Conservation (phyloP, 2,888 invertebrate genomes). For the Trachelus stipa region DNA sequence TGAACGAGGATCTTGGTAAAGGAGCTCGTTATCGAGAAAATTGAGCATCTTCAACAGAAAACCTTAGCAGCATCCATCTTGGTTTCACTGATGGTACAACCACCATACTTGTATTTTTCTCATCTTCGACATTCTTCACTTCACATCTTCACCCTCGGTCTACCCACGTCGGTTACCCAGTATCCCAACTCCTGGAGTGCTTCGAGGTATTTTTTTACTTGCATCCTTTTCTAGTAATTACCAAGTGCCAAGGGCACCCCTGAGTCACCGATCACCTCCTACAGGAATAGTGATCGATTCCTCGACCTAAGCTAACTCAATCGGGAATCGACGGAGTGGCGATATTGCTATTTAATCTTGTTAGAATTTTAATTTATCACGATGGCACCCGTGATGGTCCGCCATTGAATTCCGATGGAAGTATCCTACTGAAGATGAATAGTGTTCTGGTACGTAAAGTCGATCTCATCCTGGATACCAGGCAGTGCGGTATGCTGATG, state of each 20-base stretch:
- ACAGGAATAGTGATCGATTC: slow-evolving; percentile 20
- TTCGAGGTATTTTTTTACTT: background rate
- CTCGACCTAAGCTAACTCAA: slow-evolving; percentile 14
- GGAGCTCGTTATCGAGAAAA: slow-evolving; percentile 4
- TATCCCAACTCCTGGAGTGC: background rate
- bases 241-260: slow-evolving; percentile 11
- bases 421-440: background rate
- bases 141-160: background rate
- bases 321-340: slow-evolving; percentile 18
- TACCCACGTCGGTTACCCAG: background rate
- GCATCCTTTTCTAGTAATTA: slow-evolving; percentile 3
- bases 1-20: background rate
- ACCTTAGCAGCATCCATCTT: background rate
- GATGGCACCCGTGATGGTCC: background rate
- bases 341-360: slow-evolving; percentile 23
- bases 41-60: background rate
- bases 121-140: background rate
- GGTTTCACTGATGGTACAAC: background rate
- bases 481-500: background rate
- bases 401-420: background rate
- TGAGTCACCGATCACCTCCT: slow-evolving; percentile 6
- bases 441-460: background rate
- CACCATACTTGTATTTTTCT: background rate
- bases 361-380: slow-evolving; percentile 26
- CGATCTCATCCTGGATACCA: background rate